Evolutionary conservation across 2,113 vertebrate genomes (phyloP).

Genomic region (Sisor rabdophorus): DNA sequence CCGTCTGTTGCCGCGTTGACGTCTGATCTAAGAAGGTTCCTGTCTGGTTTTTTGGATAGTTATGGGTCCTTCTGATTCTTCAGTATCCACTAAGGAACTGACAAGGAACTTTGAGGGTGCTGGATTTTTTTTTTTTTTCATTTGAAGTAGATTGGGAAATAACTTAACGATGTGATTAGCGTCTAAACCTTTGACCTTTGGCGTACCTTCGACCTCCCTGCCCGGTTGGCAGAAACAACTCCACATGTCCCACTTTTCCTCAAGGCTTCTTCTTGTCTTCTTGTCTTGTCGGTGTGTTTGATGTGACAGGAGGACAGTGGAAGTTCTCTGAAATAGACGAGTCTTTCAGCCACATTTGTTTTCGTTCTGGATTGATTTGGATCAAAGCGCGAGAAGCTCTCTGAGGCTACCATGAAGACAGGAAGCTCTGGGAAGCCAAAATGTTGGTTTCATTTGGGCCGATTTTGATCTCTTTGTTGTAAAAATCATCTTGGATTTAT

Average conservation of each 20-base stretch:
- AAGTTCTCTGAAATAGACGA: constrained; percentile 9
- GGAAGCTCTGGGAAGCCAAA: neutral
- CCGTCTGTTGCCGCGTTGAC: too few species aligned
- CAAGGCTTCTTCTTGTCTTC: constrained; percentile 2
- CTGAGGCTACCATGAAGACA: neutral
- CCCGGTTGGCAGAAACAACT: neutral
- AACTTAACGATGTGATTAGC: neutral
- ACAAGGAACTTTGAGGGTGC: neutral
- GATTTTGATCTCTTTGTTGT: neutral
- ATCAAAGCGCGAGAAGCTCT: neutral
- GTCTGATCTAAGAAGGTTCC: neutral
- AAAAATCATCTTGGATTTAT: neutral
- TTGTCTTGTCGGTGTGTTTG: constrained; percentile 29
- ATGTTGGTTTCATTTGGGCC: neutral
- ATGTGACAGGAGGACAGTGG: neutral
- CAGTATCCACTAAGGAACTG: neutral
- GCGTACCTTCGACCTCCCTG: neutral
- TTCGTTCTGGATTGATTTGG: neutral
- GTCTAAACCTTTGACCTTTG: neutral
- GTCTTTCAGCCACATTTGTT: neutral
- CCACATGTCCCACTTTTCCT: neutral
- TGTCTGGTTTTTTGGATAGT: neutral
- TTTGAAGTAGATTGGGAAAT: neutral
- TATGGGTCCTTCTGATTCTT: neutral
- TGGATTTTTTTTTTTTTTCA: neutral